Evolutionary conservation across 1,140 invertebrate species (phyloP), one percentile per base, ranked within the genome.

Genomic region (Macrobrachium rosenbergii): DNA sequence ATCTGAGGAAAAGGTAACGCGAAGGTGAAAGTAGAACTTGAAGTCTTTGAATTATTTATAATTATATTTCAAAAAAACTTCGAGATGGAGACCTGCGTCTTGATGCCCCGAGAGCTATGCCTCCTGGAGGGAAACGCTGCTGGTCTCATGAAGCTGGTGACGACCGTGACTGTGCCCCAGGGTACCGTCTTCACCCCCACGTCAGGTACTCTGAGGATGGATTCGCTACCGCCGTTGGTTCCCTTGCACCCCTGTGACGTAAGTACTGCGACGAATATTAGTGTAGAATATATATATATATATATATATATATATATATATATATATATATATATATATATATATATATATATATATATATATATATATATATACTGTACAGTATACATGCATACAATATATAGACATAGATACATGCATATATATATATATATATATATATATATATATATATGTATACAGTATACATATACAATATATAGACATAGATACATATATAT

Each of bases 71-170:
- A n/a, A 12, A 12, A 12, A 52, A 12, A 12, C 14, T 19, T 17
- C 28, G 28, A 59, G n/a, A 84, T 84, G 83, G 83, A 84, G 75
- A 77, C 75, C 10, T 84, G 83, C 23, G 83, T 84, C 17, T 58
- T 84, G 60, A 76, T 84, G 75, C 83, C 83, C 8, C 60, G 83
- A 7, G 60, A 78, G 60, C 37, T 84, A 28, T 78, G 83, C 59
- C 83, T 84, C 11, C 60, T 45, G 60, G 60, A 58, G 60, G 12
- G 16, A 19, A 28, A 58, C 16, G 45, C 76, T 8, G 45, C 19
- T n/a, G 75, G 45, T 0, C 2, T 58, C 37, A 19, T 60, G n/a
- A 62, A 45, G 60, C 58, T 84, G 43, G 83, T 84, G 58, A 84
- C 83, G n/a, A 62, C 73, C 8, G 43, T 75, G 17, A 45, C 23